Conservation (phyloP, 2,113 vertebrate species). For the Centropus bengalensis region DNA sequence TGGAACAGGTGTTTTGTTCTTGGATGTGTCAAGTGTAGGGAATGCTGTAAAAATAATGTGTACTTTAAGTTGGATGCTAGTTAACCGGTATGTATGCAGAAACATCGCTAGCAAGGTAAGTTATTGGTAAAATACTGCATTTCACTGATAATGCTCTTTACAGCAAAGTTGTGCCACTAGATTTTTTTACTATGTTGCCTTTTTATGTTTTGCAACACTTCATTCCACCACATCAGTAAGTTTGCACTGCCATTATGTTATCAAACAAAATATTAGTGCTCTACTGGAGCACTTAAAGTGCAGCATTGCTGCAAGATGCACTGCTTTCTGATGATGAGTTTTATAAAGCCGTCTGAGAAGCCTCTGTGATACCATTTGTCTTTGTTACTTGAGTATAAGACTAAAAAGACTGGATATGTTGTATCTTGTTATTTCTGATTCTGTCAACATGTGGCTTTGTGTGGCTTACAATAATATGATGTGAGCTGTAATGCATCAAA, state of each 20-base stretch:
- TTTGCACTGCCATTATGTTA: constrained; percentile 1
- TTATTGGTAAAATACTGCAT: neutral
- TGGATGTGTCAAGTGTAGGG: neutral
- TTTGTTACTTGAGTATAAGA: constrained; percentile 28
- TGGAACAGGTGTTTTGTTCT: constrained; percentile 30
- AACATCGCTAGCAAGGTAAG: constrained; percentile 9
- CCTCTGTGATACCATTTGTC: constrained; percentile 11
- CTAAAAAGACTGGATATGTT: constrained; percentile 52
- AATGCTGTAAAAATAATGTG: constrained; percentile 37
- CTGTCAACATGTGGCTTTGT: constrained; percentile 1
- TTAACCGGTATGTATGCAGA: constrained; percentile 45
- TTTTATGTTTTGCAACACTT: constrained; percentile 41
- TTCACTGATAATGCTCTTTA: neutral
- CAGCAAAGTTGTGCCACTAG: neutral
- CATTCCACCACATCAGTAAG: neutral
- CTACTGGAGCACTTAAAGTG: neutral
- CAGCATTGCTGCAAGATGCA: neutral
- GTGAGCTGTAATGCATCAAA: constrained; percentile 39
- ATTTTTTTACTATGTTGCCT: constrained; percentile 32
- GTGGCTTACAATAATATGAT: constrained; percentile 31
- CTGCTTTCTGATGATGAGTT: constrained; percentile 23
- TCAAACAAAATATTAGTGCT: constrained; percentile 17
- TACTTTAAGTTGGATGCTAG: constrained; percentile 17
- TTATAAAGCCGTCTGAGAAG: constrained; percentile 16
- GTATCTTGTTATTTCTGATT: constrained; percentile 56